Percentiles rank a stretch among this genome's conserved stretches.
phyloP scores from a whole-genome alignment of 2,797 vertebrate genomes.

The Myotis myotis region DNA sequence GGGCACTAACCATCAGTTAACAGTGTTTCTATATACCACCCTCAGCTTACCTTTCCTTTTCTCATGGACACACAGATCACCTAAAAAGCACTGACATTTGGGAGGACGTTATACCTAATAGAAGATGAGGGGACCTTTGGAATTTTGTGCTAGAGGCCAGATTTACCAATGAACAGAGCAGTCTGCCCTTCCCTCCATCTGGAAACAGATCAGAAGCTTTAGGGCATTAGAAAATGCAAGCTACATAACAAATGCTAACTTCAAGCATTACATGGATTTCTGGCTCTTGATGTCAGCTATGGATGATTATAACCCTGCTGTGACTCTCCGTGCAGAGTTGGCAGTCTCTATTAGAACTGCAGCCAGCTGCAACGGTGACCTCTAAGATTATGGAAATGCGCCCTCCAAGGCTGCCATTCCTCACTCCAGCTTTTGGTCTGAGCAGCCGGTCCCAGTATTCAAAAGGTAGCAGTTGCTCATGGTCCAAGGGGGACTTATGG shows the following conservation, averaged over 20 bases:
- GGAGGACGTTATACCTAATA: not conserved
- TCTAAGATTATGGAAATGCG: not conserved
- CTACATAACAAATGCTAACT: not conserved
- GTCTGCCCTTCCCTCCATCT: not conserved
- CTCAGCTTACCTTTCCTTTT: not conserved
- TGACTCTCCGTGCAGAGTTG: not conserved
- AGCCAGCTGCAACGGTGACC: not conserved
- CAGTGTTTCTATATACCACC: not conserved
- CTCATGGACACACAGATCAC: not conserved
- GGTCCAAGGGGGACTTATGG: not conserved
- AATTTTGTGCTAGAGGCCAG: not conserved
- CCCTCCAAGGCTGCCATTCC: not conserved
- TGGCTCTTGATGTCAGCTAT: not conserved
- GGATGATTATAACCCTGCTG: not conserved
- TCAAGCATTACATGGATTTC: not conserved
- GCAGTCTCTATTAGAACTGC: not conserved
- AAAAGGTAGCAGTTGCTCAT: not conserved
- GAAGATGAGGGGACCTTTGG: not conserved
- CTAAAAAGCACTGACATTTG: not conserved
- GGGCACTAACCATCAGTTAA: rapidly evolving
- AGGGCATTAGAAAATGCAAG: not conserved
- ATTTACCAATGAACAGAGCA: not conserved
- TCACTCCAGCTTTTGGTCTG: not conserved
- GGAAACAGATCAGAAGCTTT: slow-evolving; percentile 40
- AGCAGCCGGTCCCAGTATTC: not conserved